Conservation (phyloP, 2,113 vertebrate species). For the Mormyrus lacerda region DNA sequence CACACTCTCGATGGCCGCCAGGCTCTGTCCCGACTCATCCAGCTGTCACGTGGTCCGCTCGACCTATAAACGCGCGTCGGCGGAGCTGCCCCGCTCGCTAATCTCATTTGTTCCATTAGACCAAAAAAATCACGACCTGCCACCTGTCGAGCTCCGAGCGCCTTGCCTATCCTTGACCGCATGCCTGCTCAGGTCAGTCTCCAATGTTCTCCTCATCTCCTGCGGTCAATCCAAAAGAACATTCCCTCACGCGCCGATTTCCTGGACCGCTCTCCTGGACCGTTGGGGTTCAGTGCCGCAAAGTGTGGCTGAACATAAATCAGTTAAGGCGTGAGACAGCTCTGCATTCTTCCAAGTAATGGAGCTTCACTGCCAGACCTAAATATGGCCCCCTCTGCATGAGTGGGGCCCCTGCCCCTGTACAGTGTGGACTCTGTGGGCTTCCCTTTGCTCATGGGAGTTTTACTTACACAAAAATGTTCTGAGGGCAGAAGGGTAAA, state of each 20-base stretch:
- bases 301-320: conserved; percentile 6
- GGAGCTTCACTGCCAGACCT: not conserved
- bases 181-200: not conserved
- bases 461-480: too few species aligned
- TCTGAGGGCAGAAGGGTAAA: too few species aligned
- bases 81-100: not conserved
- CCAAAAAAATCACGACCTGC: not conserved
- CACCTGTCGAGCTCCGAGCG: not conserved
- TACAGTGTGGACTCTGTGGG: not conserved
- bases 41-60: not conserved
- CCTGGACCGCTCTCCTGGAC: not conserved
- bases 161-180: not conserved
- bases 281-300: not conserved
- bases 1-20: not conserved
- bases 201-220: not conserved
- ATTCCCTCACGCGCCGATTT: conserved; percentile 14
- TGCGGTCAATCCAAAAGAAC: conserved; percentile 5
- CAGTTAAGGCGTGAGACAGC: not conserved
- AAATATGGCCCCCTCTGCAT: not conserved
- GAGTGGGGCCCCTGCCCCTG: not conserved
- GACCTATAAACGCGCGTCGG: not conserved
- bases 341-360: conserved; percentile 6
- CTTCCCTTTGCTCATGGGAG: not conserved
- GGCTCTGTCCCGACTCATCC: not conserved
- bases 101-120: not conserved